Conservation (phyloP, 2,113 vertebrate genomes). For the human region GRCh38 chr3:162288001-162288500, state of each 20-base stretch:
- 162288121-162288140: conserved; percentile 48
- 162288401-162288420: neutral
- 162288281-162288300: neutral
- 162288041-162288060: conserved; percentile 51
- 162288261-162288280: neutral
- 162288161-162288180: conserved; percentile 45
- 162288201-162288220: conserved; percentile 33
- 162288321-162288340: conserved; percentile 43
- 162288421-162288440: neutral
- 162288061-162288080: conserved; percentile 43
- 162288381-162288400: neutral
- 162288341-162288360: neutral
- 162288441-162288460: neutral
- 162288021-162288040: neutral
- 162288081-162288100: conserved; percentile 35
- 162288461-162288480: neutral
- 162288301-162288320: neutral
- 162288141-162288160: conserved; percentile 51
- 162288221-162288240: conserved; percentile 39
- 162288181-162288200: conserved; percentile 34
- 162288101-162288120: conserved; percentile 24
- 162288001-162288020: neutral
- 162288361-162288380: neutral
- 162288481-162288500: accelerated
- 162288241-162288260: neutral